Evolutionary conservation across 2,888 invertebrate genomes (phyloP).

Genomic region (Clusia tigrina): DNA sequence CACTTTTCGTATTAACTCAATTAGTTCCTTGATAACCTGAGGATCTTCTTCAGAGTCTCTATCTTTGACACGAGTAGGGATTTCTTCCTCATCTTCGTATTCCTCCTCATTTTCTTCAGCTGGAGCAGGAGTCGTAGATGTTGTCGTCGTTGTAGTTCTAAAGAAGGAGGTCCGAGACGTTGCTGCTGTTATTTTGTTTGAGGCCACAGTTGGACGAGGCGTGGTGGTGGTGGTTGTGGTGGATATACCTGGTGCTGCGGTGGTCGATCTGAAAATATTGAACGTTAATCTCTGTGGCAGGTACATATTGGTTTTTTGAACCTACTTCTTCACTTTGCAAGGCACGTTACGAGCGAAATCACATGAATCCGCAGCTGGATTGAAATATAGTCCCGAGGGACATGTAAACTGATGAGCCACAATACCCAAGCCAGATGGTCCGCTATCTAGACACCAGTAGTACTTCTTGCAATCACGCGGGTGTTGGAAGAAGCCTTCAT

Average conservation of each 20-base stretch:
- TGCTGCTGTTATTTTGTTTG: constrained; percentile 64
- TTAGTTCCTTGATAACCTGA: constrained; percentile 80
- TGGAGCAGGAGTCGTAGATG: constrained; percentile 61
- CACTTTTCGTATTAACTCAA: constrained; percentile 84
- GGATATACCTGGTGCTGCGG: constrained; percentile 66
- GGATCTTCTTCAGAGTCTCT: constrained; percentile 63
- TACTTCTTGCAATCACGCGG: constrained; percentile 94
- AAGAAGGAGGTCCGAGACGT: constrained; percentile 61
- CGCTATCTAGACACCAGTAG: constrained; percentile 92
- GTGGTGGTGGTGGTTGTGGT: constrained; percentile 65
- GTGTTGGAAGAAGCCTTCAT: constrained; percentile 92
- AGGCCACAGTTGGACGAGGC: constrained; percentile 62
- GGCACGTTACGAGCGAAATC: constrained; percentile 89
- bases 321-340: constrained; percentile 71
- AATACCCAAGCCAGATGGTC: constrained; percentile 86
- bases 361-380: constrained; percentile 90
- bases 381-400: constrained; percentile 90
- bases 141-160: constrained; percentile 64
- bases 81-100: constrained; percentile 63
- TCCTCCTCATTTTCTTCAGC: constrained; percentile 66
- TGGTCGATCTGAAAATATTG: constrained; percentile 62
- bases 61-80: constrained; percentile 34
- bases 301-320: not conserved
- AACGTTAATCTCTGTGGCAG: not conserved
- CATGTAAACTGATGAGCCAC: constrained; percentile 93